Percentiles rank a stretch among this genome's conserved stretches.
Evolutionary conservation across 2,113 vertebrate species (phyloP).

Genomic region (Gnathochromis pfefferi): DNA sequence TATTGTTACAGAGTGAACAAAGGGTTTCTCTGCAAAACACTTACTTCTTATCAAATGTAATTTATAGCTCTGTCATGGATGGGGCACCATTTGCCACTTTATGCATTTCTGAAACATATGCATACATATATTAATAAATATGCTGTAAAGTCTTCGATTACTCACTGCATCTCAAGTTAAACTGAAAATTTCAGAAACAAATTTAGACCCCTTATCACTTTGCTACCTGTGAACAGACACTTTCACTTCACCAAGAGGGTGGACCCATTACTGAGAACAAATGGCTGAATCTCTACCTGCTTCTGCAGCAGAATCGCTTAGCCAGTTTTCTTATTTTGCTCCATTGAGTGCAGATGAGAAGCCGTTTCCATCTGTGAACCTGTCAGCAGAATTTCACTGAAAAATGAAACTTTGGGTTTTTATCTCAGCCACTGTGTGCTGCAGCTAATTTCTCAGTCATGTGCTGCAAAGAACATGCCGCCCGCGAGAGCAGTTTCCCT

Average conservation of each 20-base stretch:
- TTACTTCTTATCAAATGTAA: neutral
- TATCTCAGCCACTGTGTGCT: neutral
- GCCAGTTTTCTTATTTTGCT: neutral
- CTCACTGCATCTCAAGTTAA: neutral
- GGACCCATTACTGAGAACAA: neutral
- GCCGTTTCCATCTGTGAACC: neutral
- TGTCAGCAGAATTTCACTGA: neutral
- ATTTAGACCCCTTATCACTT: neutral
- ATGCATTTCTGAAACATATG: neutral
- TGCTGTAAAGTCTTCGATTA: neutral
- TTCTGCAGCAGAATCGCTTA: neutral
- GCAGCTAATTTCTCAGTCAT: fast-evolving
- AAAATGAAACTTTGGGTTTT: neutral
- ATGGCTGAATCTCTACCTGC: neutral
- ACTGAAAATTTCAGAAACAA: neutral
- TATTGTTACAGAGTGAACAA: neutral
- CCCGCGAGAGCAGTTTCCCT: too few relatives aligned
- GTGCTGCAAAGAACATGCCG: neutral
- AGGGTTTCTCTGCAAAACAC: neutral
- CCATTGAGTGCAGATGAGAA: neutral
- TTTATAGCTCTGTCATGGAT: neutral
- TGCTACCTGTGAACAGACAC: neutral
- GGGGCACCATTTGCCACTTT: neutral
- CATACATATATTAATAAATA: neutral
- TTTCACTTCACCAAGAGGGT: neutral